phyloP scores from a whole-genome alignment of 2,113 vertebrate genomes.

The Calypte anna region DNA sequence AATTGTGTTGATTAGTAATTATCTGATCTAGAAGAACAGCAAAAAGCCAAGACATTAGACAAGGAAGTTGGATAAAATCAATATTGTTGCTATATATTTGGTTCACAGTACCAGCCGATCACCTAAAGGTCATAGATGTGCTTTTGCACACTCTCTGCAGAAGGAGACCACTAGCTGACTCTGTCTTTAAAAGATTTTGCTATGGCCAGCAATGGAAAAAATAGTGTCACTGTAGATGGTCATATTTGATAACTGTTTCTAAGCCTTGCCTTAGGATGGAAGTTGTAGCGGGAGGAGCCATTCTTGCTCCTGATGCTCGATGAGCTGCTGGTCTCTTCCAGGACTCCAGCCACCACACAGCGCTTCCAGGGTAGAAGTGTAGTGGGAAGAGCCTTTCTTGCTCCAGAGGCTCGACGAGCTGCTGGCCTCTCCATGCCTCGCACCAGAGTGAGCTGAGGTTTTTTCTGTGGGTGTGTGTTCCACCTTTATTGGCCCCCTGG shows the following conservation, averaged over 20 bases:
- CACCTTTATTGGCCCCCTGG: too few species aligned
- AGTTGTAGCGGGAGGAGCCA: too few species aligned
- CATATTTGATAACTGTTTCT: not conserved
- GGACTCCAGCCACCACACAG: too few species aligned
- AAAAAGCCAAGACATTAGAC: not conserved
- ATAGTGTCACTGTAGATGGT: not conserved
- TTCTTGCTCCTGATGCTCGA: too few species aligned
- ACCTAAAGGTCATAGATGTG: not conserved
- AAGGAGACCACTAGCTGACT: not conserved
- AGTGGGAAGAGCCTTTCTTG: too few species aligned
- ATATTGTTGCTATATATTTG: not conserved
- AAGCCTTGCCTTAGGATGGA: not conserved
- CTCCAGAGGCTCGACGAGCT: too few species aligned
- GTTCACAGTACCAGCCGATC: not conserved
- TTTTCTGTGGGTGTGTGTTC: too few species aligned
- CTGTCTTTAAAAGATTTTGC: not conserved
- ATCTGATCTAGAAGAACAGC: slow-evolving; percentile 7
- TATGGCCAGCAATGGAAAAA: not conserved
- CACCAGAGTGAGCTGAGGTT: too few species aligned
- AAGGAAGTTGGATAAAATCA: not conserved
- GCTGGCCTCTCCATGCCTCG: too few species aligned
- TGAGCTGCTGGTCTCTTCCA: too few species aligned
- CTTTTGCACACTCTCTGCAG: not conserved
- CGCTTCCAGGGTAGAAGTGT: too few species aligned
- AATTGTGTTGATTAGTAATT: slow-evolving; percentile 12